Evolutionary conservation across 1,140 invertebrate genomes (phyloP).

Genomic region (Hyposmocoma kahamanoa): DNA sequence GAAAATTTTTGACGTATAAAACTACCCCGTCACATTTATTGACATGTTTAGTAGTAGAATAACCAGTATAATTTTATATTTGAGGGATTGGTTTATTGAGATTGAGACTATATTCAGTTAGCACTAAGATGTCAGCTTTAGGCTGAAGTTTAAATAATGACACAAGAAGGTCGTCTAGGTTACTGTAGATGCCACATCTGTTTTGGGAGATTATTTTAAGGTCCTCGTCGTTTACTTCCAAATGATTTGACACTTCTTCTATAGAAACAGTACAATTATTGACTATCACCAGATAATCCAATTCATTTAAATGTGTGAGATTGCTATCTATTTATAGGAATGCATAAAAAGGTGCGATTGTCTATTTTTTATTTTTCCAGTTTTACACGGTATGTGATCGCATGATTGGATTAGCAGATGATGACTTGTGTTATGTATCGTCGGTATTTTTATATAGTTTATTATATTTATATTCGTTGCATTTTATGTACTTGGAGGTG

Average conservation of each 20-base stretch:
- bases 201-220: not conserved
- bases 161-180: not conserved
- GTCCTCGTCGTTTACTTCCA: not conserved
- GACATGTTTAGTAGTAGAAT: not conserved
- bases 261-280: not conserved
- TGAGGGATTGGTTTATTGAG: not conserved
- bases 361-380: too few relatives aligned
- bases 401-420: too few relatives aligned
- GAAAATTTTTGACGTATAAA: not conserved
- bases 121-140: not conserved
- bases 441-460: too few relatives aligned
- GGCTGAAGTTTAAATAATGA: not conserved
- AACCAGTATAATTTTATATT: not conserved
- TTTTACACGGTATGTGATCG: too few relatives aligned
- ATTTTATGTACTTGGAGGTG: too few relatives aligned
- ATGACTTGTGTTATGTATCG: too few relatives aligned
- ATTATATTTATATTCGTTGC: too few relatives aligned
- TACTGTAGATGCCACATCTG: not conserved
- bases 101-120: conserved; percentile 2
- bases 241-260: not conserved
- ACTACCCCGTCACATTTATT: not conserved
- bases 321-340: not conserved
- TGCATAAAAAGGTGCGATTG: too few relatives aligned
- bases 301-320: not conserved
- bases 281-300: not conserved